These are phyloP conservation scores for Prorops nasuta DNA, from an alignment of 1,140 invertebrate species.

Conservation along the genomic window DNA sequence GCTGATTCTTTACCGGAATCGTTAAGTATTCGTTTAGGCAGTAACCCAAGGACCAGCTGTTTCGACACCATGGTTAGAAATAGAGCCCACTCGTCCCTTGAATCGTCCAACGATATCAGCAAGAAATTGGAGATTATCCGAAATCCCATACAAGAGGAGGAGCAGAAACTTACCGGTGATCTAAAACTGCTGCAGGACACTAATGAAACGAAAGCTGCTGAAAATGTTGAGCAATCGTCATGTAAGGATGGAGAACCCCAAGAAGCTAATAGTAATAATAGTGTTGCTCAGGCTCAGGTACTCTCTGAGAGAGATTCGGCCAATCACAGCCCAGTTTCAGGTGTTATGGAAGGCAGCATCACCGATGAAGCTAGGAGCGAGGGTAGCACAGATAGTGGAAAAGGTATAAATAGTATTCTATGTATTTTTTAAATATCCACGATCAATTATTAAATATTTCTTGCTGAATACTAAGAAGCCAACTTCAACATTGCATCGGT, in stretches of 20 bases:
- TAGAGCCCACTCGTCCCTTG: too few species aligned
- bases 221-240: too few species aligned
- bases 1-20: constrained; percentile 20
- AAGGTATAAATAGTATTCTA: constrained; percentile 41
- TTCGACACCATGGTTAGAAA: constrained; percentile 32
- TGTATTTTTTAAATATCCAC: not conserved
- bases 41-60: constrained; percentile 32
- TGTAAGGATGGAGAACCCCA: too few species aligned
- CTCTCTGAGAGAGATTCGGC: constrained; percentile 56
- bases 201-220: too few species aligned
- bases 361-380: constrained; percentile 56
- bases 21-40: constrained; percentile 27
- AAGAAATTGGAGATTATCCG: too few species aligned
- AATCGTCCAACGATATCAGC: too few species aligned
- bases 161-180: too few species aligned
- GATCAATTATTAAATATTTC: too few species aligned
- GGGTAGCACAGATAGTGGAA: constrained; percentile 51
- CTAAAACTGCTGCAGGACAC: too few species aligned
- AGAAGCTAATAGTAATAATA: not conserved
- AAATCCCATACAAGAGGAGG: too few species aligned
- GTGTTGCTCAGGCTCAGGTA: constrained; percentile 16
- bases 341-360: constrained; percentile 52
- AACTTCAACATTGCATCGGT: too few species aligned
- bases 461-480: too few species aligned
- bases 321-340: constrained; percentile 58